These are phyloP conservation scores for Scaptomyza polygonia DNA, from an alignment of 2,888 invertebrate genomes.

Conservation along the genomic window DNA sequence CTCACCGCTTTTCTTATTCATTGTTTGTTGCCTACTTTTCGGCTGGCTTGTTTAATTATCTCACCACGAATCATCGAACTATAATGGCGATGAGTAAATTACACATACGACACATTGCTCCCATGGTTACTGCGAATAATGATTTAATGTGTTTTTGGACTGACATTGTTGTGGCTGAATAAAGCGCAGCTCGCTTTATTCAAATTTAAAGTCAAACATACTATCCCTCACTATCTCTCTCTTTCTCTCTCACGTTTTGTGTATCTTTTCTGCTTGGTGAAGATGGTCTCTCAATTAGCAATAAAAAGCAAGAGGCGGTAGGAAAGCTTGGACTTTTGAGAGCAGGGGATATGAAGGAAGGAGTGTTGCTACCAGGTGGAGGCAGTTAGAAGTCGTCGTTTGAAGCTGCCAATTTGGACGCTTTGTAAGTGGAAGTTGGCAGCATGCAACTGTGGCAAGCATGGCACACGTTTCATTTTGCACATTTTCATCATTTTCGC, in stretches of 20 bases:
- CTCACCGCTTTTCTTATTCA: not conserved
- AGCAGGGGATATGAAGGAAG: not conserved
- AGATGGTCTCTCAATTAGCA: conserved; percentile 61
- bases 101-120: conserved; percentile 45
- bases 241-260: not conserved
- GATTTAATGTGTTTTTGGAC: conserved; percentile 31
- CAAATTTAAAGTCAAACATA: conserved; percentile 37
- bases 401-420: conserved; percentile 49
- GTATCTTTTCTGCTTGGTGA: conserved; percentile 15
- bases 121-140: conserved; percentile 31
- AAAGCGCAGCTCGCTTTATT: conserved; percentile 4
- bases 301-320: conserved; percentile 42
- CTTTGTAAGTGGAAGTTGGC: conserved; percentile 57
- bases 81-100: conserved; percentile 31
- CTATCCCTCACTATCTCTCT: not conserved
- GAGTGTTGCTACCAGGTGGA: not conserved
- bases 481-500: conserved; percentile 74
- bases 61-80: not conserved
- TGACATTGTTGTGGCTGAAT: conserved; percentile 10
- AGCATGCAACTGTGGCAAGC: conserved; percentile 17
- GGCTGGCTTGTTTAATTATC: conserved; percentile 15
- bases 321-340: conserved; percentile 22
- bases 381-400: conserved; percentile 2
- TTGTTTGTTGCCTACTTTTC: conserved; percentile 33
- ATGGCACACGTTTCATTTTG: conserved; percentile 69